These are phyloP conservation scores for Micrasema longulum DNA, from an alignment of 1,140 invertebrate species.

Conservation along the genomic window DNA sequence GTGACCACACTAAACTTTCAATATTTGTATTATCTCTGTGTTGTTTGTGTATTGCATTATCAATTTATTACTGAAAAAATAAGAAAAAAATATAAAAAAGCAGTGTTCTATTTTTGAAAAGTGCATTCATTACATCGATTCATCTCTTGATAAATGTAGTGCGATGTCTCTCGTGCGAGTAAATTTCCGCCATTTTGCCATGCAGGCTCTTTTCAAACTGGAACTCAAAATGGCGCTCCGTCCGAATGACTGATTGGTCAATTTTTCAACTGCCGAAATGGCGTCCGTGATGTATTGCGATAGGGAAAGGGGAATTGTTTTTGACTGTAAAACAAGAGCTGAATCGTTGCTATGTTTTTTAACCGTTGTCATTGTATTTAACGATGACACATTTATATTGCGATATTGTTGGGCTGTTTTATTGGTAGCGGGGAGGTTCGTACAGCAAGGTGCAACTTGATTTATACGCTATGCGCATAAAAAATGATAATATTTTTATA, in stretches of 20 bases:
- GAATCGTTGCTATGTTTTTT: conserved; percentile 5
- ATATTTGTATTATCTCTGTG: no score
- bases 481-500: no score
- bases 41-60: no score
- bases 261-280: conserved; percentile 33
- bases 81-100: no score
- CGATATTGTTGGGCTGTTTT: background rate
- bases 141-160: conserved; percentile 1
- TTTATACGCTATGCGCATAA: no score
- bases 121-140: conserved; percentile 3
- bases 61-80: no score
- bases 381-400: conserved; percentile 24
- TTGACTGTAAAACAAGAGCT: conserved; percentile 22
- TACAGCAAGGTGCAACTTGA: no score
- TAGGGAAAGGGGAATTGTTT: conserved; percentile 24
- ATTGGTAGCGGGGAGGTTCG: background rate
- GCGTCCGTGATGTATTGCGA: conserved; percentile 18
- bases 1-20: no score
- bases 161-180: background rate
- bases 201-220: conserved; percentile 16
- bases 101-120: background rate
- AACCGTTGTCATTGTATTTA: conserved; percentile 33
- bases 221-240: conserved; percentile 19
- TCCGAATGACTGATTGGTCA: conserved; percentile 32
- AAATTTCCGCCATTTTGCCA: conserved; percentile 20